Evolutionary conservation across 2,797 vertebrate genomes (phyloP), one percentile per base, ranked within the genome.

Genomic region (Cryptoblepharus egeriae): DNA sequence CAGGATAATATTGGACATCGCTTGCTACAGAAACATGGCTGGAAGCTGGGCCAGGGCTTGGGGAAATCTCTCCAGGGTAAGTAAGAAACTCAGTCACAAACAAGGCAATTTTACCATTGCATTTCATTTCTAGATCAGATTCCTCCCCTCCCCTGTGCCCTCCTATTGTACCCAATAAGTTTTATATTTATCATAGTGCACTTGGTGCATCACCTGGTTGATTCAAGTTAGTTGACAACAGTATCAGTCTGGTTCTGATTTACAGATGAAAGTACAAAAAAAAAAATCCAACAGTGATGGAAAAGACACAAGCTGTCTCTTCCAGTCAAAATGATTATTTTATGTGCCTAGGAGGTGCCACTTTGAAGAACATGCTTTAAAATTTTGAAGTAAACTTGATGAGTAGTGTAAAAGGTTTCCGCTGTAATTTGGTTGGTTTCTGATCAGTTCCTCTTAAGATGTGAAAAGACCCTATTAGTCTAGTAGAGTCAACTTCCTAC

Each of bases 1-100:
- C 97, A 99, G 99, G 99, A 99, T 97, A 99, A 99, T 98, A 99
- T 99, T 93, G 99, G 99, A 93, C 99, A 99, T 94, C 97, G 97
- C 95, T 97, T 99, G 95, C 98, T 99, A 93, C 97, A 99, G 98
- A 99, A 99, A 97, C 98, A 99, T 99, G 99, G 99, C 92, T 99
- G 99, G 99, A 99, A 98, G 97, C 97, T 97, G 96, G 99, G 99
- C 91, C 98, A 99, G 95, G 99, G 99, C 93, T 97, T 99, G 96
- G 99, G 99, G 90, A 99, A 99, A 95, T 96, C 96, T 85, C 97
- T 99, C 96, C 99, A 99, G 97, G 99, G 99, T 99, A 98, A 99
- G 98, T 96, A 91, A 89, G 87, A 45, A 64, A 0, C 84, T 84
- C 77, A 26, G 37, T 70, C 79, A 80, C 92, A 88, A 90, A 88